Evolutionary conservation across 2,888 invertebrate species (phyloP), one percentile per base, ranked within the genome.

Genomic region (Strigamia crassipes): DNA sequence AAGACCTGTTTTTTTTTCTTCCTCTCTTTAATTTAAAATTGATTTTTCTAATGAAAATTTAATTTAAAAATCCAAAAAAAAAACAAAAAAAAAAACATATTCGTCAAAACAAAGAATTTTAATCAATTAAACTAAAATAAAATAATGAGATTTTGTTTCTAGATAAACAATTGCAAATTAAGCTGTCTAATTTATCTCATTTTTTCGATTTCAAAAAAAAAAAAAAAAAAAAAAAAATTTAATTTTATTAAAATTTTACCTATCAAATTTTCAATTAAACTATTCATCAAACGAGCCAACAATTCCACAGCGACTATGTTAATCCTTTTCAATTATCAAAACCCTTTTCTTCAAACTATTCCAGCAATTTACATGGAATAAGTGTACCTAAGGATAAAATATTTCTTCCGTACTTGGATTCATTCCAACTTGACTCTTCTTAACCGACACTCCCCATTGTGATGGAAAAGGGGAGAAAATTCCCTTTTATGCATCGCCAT

Each of bases 101-200:
- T 10, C 4, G 6, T 13, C 8, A 56, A 56, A 10, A n/a, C 18
- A 56, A 8, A 13, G 18, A 56, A 5, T n/a, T 9, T 8, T n/a
- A n/a, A n/a, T n/a, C n/a, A n/a, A n/a, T n/a, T n/a, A 34, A 21
- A 61, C 6, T 15, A 61, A 61, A 21, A 18, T 3, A 61, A 18
- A 61, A 61, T 21, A 61, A 61, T 61, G 61, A 61, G 61, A 18
- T n/a, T 61, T 61, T 51, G 51, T 61, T 61, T 61, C 61, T n/a
- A 61, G 1, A 18, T 18, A 61, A 61, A 61, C 61, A 61, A 56
- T n/a, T 13, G 61, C 21, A 5, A 61, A 61, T 61, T 61, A 61
- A 61, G 1, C n/a, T n/a, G 61, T 21, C 18, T 18, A 61, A 61
- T 61, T 61, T 61, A 18, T 21, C n/a, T n/a, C 6, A 61, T 21